A percentile compares a stretch with the other conserved stretches of the same genome.
These are phyloP conservation scores for Terrapene triunguis DNA, from an alignment of 2,113 vertebrate species.

Conservation along the genomic window DNA sequence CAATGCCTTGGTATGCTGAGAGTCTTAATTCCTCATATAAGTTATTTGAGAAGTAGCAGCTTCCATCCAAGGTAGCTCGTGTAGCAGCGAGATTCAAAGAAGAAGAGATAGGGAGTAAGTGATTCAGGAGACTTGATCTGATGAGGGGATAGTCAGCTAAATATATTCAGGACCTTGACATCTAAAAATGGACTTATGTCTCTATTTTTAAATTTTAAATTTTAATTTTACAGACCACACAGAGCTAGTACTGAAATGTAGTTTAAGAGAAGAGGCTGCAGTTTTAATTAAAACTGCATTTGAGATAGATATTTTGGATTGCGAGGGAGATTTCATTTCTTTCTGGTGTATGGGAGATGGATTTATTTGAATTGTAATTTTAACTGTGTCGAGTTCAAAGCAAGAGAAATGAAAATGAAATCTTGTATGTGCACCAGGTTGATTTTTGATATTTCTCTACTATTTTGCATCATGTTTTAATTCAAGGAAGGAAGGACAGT, in stretches of 20 bases:
- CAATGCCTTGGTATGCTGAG: no score
- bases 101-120: background rate
- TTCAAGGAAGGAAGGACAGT: conserved; percentile 1
- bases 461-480: conserved; percentile 28
- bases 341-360: conserved; percentile 42
- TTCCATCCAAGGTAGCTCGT: background rate
- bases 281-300: background rate
- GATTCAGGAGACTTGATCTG: background rate
- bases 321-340: conserved; percentile 28
- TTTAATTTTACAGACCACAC: background rate
- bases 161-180: background rate
- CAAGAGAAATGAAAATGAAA: conserved; percentile 52
- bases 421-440: background rate
- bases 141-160: background rate
- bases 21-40: background rate
- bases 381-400: conserved; percentile 42
- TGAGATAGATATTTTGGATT: background rate
- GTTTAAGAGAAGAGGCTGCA: background rate
- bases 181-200: background rate
- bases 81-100: background rate
- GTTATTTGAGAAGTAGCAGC: background rate
- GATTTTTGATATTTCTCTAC: conserved; percentile 24
- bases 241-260: background rate
- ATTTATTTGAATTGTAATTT: conserved; percentile 51
- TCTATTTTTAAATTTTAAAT: background rate